phyloP scores from a whole-genome alignment of 37 sponge, comb jelly and placozoan species.

The Mnemiopsis leidyi region DNA sequence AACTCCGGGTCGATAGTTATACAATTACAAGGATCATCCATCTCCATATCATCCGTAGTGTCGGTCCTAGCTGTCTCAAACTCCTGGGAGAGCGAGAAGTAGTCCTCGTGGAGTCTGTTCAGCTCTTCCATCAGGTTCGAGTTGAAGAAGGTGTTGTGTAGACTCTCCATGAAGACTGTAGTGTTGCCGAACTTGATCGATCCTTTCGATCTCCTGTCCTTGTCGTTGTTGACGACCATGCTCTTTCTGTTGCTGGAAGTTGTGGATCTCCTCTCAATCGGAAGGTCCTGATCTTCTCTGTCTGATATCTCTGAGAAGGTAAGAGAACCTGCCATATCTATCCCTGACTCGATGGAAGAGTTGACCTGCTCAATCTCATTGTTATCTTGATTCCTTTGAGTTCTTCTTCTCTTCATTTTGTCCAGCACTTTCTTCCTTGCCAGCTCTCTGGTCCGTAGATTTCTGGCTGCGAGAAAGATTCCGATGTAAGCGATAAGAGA shows the following conservation, averaged over 20 bases:
- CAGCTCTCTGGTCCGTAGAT: neutral
- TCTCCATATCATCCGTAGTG: neutral
- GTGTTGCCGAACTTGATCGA: conserved; percentile 11
- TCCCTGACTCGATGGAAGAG: neutral
- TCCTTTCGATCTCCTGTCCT: neutral
- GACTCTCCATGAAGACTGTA: neutral
- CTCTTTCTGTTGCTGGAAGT: neutral
- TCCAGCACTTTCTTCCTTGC: conserved; percentile 38
- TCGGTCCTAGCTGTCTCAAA: conserved; percentile 16
- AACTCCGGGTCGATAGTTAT: neutral
- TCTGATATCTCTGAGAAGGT: neutral
- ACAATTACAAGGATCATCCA: neutral
- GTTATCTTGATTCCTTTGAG: neutral
- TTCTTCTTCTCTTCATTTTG: neutral
- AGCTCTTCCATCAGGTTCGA: conserved; percentile 45
- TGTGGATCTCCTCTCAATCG: neutral
- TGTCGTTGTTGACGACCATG: conserved; percentile 28
- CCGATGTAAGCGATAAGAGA: neutral
- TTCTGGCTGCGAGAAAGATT: conserved; percentile 5
- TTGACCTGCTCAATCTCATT: neutral
- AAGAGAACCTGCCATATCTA: neutral
- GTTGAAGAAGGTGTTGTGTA: conserved; percentile 40
- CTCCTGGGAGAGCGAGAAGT: conserved; percentile 15
- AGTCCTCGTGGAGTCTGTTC: neutral
- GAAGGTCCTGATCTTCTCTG: neutral